Percentiles rank a stretch among this genome's conserved stretches.
Conservation (phyloP, 2,888 invertebrate genomes). For the Corbicula japonica region DNA sequence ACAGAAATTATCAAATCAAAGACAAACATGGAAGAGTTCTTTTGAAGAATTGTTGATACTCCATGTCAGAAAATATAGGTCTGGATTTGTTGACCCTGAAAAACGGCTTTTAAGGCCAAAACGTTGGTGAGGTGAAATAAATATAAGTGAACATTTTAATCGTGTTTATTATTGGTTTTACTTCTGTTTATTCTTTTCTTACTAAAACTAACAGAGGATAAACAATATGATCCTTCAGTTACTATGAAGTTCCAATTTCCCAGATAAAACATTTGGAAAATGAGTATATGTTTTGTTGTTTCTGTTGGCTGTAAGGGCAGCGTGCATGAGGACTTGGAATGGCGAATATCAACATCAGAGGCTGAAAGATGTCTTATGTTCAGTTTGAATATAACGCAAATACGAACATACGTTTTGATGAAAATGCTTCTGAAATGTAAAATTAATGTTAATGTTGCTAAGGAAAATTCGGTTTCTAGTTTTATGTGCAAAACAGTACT, state of each 20-base stretch:
- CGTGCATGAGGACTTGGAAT: neutral
- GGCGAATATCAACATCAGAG: slow-evolving; percentile 22
- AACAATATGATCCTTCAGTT: neutral
- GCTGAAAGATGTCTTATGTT: slow-evolving; percentile 10
- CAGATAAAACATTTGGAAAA: neutral
- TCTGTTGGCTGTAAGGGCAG: slow-evolving; percentile 6
- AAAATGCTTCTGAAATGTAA: slow-evolving; percentile 10
- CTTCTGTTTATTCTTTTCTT: no score
- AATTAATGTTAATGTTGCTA: neutral
- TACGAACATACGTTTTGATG: slow-evolving; percentile 6
- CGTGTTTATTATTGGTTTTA: no score
- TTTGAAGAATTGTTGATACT: neutral
- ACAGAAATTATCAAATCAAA: neutral
- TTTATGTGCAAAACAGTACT: slow-evolving; percentile 4
- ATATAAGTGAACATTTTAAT: slow-evolving; percentile 2
- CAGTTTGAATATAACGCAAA: slow-evolving; percentile 6
- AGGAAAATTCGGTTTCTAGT: neutral
- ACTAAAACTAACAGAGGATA: no score
- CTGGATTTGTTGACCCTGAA: neutral
- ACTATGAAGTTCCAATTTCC: neutral
- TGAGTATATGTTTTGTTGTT: slow-evolving; percentile 11
- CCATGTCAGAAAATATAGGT: neutral
- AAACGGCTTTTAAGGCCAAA: neutral
- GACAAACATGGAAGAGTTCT: neutral
- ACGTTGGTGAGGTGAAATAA: neutral